A percentile compares a stretch with the other conserved stretches of the same genome.
Evolutionary conservation across 1,140 invertebrate genomes (phyloP).

Genomic region (Chironomus tepperi): DNA sequence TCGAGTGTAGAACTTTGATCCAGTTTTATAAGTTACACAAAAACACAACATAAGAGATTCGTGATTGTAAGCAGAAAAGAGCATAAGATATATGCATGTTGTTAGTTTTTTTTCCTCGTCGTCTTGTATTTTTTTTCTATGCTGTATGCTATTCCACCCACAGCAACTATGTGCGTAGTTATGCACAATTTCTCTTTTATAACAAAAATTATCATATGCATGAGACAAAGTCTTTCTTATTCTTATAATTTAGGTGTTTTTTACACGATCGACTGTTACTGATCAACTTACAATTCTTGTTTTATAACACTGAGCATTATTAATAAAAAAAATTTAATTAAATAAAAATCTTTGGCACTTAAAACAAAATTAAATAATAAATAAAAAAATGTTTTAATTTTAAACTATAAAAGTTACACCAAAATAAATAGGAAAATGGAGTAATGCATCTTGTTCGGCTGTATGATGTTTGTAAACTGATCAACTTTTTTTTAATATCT

Average conservation of each 20-base stretch:
- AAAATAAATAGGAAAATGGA: background rate
- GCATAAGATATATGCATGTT: background rate
- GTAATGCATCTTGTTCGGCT: background rate
- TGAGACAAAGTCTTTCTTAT: background rate
- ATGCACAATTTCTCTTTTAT: slow-evolving; percentile 2
- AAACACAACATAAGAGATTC: background rate
- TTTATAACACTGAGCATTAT: background rate
- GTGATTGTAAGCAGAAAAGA: background rate
- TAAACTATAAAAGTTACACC: background rate
- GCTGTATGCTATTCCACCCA: slow-evolving; percentile 12
- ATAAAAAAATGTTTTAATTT: background rate
- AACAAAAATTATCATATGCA: too few species aligned
- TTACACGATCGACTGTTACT: background rate
- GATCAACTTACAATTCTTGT: background rate
- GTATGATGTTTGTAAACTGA: background rate
- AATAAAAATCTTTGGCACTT: background rate
- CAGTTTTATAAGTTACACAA: background rate
- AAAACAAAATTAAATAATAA: background rate
- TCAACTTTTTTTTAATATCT: background rate
- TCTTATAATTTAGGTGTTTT: background rate
- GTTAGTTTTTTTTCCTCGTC: background rate
- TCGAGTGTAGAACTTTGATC: background rate
- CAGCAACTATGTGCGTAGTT: background rate
- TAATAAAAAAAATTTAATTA: background rate
- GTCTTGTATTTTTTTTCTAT: background rate